A percentile compares a stretch with the other conserved stretches of the same genome.
Evolutionary conservation across 1,140 invertebrate genomes (phyloP).

Genomic region (Metopolophium dirhodum): DNA sequence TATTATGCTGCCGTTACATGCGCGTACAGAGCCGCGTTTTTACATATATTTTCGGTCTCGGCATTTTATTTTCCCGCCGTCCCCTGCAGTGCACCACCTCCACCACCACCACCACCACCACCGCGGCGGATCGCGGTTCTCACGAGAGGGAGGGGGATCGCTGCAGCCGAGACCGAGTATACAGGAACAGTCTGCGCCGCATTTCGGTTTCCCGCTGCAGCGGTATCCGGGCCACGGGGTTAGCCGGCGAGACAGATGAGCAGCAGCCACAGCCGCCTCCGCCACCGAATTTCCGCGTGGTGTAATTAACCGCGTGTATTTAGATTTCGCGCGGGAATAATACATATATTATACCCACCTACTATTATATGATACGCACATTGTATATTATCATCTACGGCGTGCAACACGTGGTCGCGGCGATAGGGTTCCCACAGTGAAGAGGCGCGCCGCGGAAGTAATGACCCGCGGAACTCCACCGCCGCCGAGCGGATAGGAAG

Average conservation of each 20-base stretch:
- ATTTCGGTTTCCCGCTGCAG: too few relatives aligned
- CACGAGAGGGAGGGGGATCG: not conserved
- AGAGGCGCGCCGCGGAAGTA: not conserved
- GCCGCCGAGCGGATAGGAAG: not conserved
- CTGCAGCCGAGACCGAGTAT: not conserved
- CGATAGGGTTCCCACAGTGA: constrained; percentile 8
- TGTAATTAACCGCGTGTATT: not conserved
- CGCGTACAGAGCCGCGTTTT: not conserved
- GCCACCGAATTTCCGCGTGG: not conserved
- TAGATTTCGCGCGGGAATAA: not conserved
- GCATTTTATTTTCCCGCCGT: not conserved
- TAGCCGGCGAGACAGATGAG: not conserved
- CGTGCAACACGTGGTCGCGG: not conserved
- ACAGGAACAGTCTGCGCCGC: not conserved
- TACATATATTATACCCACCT: too few relatives aligned
- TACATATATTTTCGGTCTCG: not conserved
- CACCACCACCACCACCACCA: not conserved
- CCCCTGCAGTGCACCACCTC: not conserved
- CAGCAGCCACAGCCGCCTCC: not conserved
- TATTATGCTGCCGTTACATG: not conserved
- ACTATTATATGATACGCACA: not conserved
- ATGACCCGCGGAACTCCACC: not conserved
- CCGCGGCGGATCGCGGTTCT: not conserved
- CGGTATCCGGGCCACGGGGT: constrained; percentile 43
- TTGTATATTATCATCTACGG: not conserved